Evolutionary conservation across 2,888 invertebrate genomes (phyloP), one percentile per base, ranked within the genome.

Genomic region (Calliopum simillimum): DNA sequence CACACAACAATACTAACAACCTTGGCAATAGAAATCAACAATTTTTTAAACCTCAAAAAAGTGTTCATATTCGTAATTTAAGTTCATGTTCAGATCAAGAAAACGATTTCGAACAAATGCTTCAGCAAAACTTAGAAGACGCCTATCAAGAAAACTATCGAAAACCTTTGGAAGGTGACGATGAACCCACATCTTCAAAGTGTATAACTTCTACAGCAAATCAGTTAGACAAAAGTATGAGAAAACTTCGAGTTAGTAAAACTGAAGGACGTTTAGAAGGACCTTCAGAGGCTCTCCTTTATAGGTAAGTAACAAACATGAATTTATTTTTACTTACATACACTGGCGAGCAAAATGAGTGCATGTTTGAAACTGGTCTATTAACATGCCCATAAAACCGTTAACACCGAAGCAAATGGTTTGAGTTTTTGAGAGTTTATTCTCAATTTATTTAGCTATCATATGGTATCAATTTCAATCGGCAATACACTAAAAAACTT

Each of bases 71-170:
- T 58, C 5, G 11, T 14, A 2, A 61, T 59, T 63, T 72, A 55
- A 44, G 23, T 41, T 65, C 44, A 61, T 61, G 5, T 5, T 73
- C 76, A 63, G 69, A 70, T 58, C 74, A 77, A 70, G 80, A 77
- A 41, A 83, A 81, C 49, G 84, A 83, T 68, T 86, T 85, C 69
- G 84, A 85, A 11, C 82, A 85, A 69, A 85, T 86, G 85, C 76
- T 85, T 23, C 86, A 86, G 49, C 85, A 85, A 73, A 85, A 86
- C 71, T 76, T 86, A 51, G 79, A 79, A 51, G 84, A 82, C 61
- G 79, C 79, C 21, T 75, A 78, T 2, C 66, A 69, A 33, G 13
- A 72, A 46, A 76, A 53, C 71, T 72, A 47, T 74, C 68, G 47
- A 74, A 63, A 69, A 71, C 69, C 33, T 74, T 65, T 21, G 61